Percentiles rank a stretch among this genome's conserved stretches.
These are phyloP conservation scores for Chrysomallon squamiferum DNA, from an alignment of 1,140 invertebrate genomes.

Conservation along the genomic window DNA sequence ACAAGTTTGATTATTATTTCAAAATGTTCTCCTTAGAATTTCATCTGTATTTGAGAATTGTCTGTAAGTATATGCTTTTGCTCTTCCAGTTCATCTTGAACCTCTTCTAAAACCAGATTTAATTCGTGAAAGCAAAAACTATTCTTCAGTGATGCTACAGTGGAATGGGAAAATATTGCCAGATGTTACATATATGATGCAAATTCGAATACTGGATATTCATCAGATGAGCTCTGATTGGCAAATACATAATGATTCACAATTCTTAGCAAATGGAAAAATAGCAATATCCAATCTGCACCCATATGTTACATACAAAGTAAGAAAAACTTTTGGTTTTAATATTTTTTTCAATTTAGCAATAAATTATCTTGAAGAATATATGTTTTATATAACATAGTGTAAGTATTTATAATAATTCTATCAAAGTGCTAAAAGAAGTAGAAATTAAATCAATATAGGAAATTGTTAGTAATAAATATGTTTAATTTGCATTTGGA, in stretches of 20 bases:
- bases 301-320: slow-evolving; percentile 88
- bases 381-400: too few relatives aligned
- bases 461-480: too few relatives aligned
- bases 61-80: too few relatives aligned
- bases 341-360: too few relatives aligned
- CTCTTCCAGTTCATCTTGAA: slow-evolving; percentile 70
- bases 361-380: too few relatives aligned
- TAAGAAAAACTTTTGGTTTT: slow-evolving; percentile 65
- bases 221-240: slow-evolving; percentile 67
- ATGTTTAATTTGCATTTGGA: too few relatives aligned
- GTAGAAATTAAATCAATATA: too few relatives aligned
- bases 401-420: too few relatives aligned
- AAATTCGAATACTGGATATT: slow-evolving; percentile 77
- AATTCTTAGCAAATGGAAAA: slow-evolving; percentile 71
- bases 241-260: slow-evolving; percentile 76
- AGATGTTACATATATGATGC: slow-evolving; percentile 75
- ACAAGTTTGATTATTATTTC: too few relatives aligned
- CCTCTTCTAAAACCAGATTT: slow-evolving; percentile 76
- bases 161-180: slow-evolving; percentile 73
- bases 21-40: too few relatives aligned
- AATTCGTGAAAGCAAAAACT: slow-evolving; percentile 76
- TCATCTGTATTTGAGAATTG: too few relatives aligned
- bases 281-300: slow-evolving; percentile 78
- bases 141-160: slow-evolving; percentile 78
- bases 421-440: too few relatives aligned